A percentile compares a stretch with the other conserved stretches of the same genome.
Evolutionary conservation across 2,113 vertebrate genomes (phyloP).

Genomic region (Catharus fuscescens): DNA sequence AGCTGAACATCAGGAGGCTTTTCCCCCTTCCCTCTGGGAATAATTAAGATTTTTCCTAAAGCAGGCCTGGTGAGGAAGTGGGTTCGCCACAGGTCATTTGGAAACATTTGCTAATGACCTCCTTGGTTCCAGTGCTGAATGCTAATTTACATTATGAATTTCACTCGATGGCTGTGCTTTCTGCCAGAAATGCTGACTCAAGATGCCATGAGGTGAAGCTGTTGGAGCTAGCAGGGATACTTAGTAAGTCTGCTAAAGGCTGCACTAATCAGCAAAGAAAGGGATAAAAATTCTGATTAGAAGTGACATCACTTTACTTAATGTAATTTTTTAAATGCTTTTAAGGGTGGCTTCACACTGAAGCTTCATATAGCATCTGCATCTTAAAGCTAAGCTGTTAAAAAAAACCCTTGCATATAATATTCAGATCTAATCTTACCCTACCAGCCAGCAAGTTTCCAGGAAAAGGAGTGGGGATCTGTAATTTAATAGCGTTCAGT

Average conservation of each 20-base stretch:
- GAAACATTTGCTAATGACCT: slow-evolving; percentile 13
- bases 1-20: neutral
- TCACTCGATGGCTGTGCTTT: neutral
- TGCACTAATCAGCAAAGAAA: slow-evolving; percentile 13
- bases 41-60: slow-evolving; percentile 19
- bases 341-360: neutral
- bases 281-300: slow-evolving; percentile 33
- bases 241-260: neutral
- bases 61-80: neutral
- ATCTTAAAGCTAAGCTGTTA: slow-evolving; percentile 21
- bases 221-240: neutral
- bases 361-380: neutral
- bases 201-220: neutral
- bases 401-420: neutral
- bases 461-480: slow-evolving; percentile 25
- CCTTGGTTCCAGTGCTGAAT: neutral
- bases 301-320: slow-evolving; percentile 45
- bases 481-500: slow-evolving; percentile 39
- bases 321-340: slow-evolving; percentile 1
- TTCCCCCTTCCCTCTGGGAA: neutral
- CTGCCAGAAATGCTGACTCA: slow-evolving; percentile 50
- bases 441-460: slow-evolving; percentile 20
- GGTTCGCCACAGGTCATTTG: slow-evolving; percentile 5
- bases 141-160: slow-evolving; percentile 23
- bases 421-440: slow-evolving; percentile 26